Evolutionary conservation across 2,888 invertebrate species (phyloP), one percentile per base, ranked within the genome.

Genomic region (Selenia dentaria): DNA sequence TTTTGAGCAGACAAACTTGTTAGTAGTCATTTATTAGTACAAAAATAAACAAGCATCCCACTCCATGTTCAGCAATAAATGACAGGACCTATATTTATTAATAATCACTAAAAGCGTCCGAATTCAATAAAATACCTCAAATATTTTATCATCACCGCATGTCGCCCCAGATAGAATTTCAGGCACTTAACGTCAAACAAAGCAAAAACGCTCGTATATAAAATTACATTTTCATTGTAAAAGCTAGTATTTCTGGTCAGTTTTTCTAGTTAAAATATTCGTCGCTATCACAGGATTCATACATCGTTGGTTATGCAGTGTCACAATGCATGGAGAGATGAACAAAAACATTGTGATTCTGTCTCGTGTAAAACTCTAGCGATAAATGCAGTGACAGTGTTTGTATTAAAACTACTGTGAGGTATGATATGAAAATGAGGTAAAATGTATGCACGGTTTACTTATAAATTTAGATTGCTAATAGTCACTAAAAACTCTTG

Each of bases 261-360:
- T 69, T 69, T 69, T 72, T 70, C 75, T 78, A 77, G 65, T 81
- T 72, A 74, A 83, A 79, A 78, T 77, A 80, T 80, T 79, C 73
- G 71, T 55, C 71, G 66, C 69, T 82, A 84, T 86, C 84, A 70
- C 79, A 74, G 87, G 84, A 86, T 82, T 82, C 72, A 80, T 79
- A 83, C 86, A 79, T 78, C 74, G 77, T 74, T 82, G 84, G 65
- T 63, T 69, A 67, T 69, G 75, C 76, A 64, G 74, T 67, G 70
- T 67, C 74, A 80, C 80, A 83, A 79, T 83, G n/a, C n/a, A n/a
- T n/a, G 79, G 78, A 70, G 67, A 79, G 75, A 83, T 79, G 81
- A 82, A 84, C 70, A 85, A 83, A 85, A 82, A 79, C 76, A 77
- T 62, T 64, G 71, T 70, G 63, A 69, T 20, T 78, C 80, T 70